Percentiles rank a stretch among this genome's conserved stretches.
These are phyloP conservation scores for Leptinotarsa texana DNA, from an alignment of 1,140 invertebrate species.

Conservation along the genomic window DNA sequence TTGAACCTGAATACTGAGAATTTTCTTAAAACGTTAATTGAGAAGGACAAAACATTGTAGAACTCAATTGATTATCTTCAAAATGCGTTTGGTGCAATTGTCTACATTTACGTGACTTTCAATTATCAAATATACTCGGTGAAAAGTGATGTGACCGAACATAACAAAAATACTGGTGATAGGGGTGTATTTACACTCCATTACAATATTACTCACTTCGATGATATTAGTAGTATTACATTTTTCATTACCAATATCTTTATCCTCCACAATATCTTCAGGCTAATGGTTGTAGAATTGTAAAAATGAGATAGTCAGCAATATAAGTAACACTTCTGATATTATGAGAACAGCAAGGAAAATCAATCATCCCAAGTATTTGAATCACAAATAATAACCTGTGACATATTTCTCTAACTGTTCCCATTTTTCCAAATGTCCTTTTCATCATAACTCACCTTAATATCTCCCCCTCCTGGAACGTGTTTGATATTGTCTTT, in stretches of 20 bases:
- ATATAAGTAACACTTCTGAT: too few species aligned
- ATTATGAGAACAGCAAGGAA: too few species aligned
- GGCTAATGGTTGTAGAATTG: slow-evolving; percentile 18
- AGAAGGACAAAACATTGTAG: too few species aligned
- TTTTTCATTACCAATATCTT: slow-evolving; percentile 30
- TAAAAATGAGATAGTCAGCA: too few species aligned
- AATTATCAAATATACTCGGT: not conserved
- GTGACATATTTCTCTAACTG: not conserved
- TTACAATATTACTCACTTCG: slow-evolving; percentile 31
- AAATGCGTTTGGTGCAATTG: not conserved
- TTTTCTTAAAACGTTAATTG: too few species aligned
- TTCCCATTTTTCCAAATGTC: not conserved
- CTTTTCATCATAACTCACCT: slow-evolving; percentile 65
- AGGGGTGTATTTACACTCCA: slow-evolving; percentile 10
- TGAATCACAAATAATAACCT: not conserved
- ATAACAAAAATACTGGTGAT: not conserved
- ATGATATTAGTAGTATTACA: slow-evolving; percentile 33
- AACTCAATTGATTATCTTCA: too few species aligned
- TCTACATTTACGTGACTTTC: not conserved
- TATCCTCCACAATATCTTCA: slow-evolving; percentile 28
- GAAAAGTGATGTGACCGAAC: slow-evolving; percentile 22
- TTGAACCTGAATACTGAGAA: too few species aligned
- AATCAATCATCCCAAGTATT: too few species aligned
- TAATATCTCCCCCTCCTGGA: slow-evolving; percentile 86
- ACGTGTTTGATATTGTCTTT: slow-evolving; percentile 88